Base-by-base conservation (phyloP, 2,113 vertebrate species). In the Microcebus murinus region DNA sequence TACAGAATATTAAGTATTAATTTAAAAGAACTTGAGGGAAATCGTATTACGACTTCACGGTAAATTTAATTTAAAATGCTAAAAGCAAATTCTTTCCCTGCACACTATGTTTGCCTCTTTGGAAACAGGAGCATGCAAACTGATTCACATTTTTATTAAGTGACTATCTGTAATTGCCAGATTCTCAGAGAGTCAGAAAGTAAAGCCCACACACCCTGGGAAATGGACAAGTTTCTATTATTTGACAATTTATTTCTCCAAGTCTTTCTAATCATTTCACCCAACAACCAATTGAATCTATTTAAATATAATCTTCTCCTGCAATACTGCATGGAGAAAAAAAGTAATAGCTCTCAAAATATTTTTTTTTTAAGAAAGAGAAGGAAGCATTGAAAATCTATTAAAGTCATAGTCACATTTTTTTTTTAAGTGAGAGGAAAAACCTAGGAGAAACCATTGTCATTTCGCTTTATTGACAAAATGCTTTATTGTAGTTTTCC, bases 21-120 rank as follows among this genome's bases (percentile, higher is more conserved):
- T 92, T 94, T 95, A 80, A 97, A 94, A 90, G 76, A 97, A 95
- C 81, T 96, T 95, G 70, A 97, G 57, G 87, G 84, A 96, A 97
- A 95, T 97, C 48, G 31, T 89, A 94, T 92, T 94, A 92, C 12
- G 68, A 36, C 70, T 92, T 81, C 94, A 92, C 2, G 71, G 90
- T 55, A 92, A 89, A 97, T 97, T 96, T 95, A 81, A 97, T 96
- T 98, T 95, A 92, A 95, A 85, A 94, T 84, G 80, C 95, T 96
- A 82, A 97, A 96, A 97, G 81, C 71, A 93, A 97, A 83, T 70
- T 34, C 42, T 96, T 93, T 83, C 63, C 63, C n/a, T 63, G 50
- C 65, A 83, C n/a, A 27, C 29, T 50, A 31, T 88, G 52, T 39
- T 96, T 77, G 70, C 84, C 59, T 85, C 95, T 95, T 87, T 57